phyloP scores from a whole-genome alignment of 2,888 invertebrate species.

The Venustoraphidia nigricollis region DNA sequence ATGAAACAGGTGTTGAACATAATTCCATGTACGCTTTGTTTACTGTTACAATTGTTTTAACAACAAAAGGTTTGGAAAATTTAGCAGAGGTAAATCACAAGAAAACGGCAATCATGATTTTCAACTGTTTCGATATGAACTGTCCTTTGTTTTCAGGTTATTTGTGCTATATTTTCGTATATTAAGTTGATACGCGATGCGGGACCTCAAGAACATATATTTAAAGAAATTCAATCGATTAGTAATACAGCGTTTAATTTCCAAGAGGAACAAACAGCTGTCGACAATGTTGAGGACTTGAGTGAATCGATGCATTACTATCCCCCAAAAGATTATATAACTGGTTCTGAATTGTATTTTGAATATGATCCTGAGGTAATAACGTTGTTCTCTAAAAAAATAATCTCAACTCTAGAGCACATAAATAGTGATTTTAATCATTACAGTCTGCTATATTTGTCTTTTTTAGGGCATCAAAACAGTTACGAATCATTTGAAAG shows the following conservation, averaged over 20 bases:
- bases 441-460: neutral
- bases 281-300: slow-evolving; percentile 63
- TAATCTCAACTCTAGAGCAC: too few species aligned
- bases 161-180: slow-evolving; percentile 65
- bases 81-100: slow-evolving; percentile 37
- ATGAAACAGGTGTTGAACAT: slow-evolving; percentile 60
- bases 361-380: slow-evolving; percentile 56
- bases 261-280: slow-evolving; percentile 50
- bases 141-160: slow-evolving; percentile 35
- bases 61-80: slow-evolving; percentile 58
- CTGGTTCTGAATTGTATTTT: slow-evolving; percentile 57
- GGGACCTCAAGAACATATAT: slow-evolving; percentile 55
- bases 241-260: slow-evolving; percentile 61
- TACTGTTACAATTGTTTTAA: slow-evolving; percentile 55
- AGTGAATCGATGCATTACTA: slow-evolving; percentile 68
- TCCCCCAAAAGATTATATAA: slow-evolving; percentile 62
- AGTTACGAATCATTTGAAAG: slow-evolving; percentile 41
- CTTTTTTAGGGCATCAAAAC: slow-evolving; percentile 37
- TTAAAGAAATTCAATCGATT: slow-evolving; percentile 55
- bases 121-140: neutral
- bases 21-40: slow-evolving; percentile 67
- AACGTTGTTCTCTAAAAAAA: neutral
- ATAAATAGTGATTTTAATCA: too few species aligned
- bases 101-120: slow-evolving; percentile 1
- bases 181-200: slow-evolving; percentile 51